phyloP scores from a whole-genome alignment of 2,113 vertebrate species.

The Dipodomys ordii region DNA sequence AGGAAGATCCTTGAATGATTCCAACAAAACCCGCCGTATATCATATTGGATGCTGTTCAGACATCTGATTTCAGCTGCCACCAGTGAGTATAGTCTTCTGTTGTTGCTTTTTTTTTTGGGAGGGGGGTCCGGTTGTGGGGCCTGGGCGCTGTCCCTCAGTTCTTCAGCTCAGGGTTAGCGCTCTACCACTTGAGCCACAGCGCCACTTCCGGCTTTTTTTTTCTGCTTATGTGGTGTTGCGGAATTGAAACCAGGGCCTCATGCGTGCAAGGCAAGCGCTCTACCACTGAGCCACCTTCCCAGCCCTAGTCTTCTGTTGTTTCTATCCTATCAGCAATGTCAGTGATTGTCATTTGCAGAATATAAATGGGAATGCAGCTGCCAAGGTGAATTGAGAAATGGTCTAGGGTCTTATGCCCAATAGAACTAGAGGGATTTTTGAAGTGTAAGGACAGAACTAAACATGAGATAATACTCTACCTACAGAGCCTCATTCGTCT shows the following conservation, averaged over 20 bases:
- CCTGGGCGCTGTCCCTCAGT: too few relatives aligned
- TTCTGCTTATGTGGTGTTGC: too few relatives aligned
- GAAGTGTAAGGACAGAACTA: background rate
- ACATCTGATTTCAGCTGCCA: background rate
- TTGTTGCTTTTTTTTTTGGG: too few relatives aligned
- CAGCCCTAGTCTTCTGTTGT: background rate
- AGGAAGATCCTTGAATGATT: conserved; percentile 8
- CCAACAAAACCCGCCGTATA: background rate
- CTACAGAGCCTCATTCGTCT: background rate
- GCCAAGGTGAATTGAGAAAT: background rate
- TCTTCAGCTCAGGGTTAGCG: too few relatives aligned
- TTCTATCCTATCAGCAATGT: background rate
- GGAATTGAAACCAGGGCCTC: too few relatives aligned
- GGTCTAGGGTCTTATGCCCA: conserved; percentile 10
- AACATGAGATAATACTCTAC: background rate
- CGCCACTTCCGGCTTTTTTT: too few relatives aligned
- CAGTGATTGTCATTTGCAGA: background rate
- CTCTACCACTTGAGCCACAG: too few relatives aligned
- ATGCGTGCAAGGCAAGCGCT: too few relatives aligned
- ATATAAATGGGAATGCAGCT: background rate
- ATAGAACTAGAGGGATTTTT: background rate
- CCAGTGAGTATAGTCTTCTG: background rate
- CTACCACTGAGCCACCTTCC: too few relatives aligned
- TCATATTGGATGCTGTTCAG: background rate
- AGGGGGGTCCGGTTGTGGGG: too few relatives aligned